Conservation (phyloP, 2,113 vertebrate genomes). For the Stictonetta naevosa region DNA sequence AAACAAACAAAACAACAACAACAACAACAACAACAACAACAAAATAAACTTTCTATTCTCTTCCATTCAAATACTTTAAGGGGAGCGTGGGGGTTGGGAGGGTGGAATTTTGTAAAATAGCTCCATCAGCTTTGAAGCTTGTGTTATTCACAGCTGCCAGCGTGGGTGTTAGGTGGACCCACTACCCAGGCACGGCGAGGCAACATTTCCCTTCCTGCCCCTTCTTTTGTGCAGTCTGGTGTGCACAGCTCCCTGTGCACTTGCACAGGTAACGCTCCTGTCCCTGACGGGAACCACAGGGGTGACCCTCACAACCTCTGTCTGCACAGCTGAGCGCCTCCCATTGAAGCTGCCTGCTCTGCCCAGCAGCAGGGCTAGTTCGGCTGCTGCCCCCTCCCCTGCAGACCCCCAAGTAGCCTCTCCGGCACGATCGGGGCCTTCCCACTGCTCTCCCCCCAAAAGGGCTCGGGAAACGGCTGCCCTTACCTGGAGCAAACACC, state of each 20-base stretch:
- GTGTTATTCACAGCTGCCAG: not conserved
- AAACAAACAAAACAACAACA: too few species aligned
- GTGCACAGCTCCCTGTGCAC: not conserved
- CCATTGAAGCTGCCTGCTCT: not conserved
- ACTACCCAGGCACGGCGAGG: not conserved
- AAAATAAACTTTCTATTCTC: conserved; percentile 17
- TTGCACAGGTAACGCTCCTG: not conserved
- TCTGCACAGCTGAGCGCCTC: not conserved
- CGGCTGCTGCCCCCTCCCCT: not conserved
- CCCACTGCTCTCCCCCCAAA: not conserved
- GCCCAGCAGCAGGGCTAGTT: not conserved
- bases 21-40: not conserved
- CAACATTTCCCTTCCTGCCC: not conserved
- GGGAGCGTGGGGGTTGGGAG: too few species aligned
- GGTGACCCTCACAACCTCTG: not conserved
- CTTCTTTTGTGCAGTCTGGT: not conserved
- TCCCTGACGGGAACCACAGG: not conserved
- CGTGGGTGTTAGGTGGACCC: not conserved
- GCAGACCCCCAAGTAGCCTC: not conserved
- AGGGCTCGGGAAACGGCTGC: not conserved
- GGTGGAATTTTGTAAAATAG: not conserved
- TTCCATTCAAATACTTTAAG: not conserved
- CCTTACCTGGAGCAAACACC: conserved; percentile 84
- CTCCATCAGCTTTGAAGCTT: not conserved
- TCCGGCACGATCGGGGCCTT: not conserved